Evolutionary conservation across 2,797 vertebrate species (phyloP).

Genomic region (Gephyroberyx darwinii): DNA sequence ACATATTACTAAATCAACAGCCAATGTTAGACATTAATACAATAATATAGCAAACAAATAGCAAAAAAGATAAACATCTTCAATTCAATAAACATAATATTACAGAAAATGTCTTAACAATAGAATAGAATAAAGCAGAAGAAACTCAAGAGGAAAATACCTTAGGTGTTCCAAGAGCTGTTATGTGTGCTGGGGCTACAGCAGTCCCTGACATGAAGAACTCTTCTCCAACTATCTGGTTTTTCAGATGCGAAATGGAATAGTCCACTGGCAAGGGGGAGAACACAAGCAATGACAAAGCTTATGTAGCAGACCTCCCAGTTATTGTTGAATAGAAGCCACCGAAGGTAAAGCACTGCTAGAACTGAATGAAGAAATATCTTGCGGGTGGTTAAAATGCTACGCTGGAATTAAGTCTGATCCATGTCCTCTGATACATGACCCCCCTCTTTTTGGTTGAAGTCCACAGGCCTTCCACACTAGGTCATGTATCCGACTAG

Average conservation of each 20-base stretch:
- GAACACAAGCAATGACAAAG: conserved; percentile 20
- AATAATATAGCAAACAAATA: too few species aligned
- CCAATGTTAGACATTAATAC: not conserved
- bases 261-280: conserved; percentile 64
- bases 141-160: conserved; percentile 68
- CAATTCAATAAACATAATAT: not conserved
- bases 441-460: conserved; percentile 52
- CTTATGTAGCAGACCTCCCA: not conserved
- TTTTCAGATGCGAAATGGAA: conserved; percentile 85
- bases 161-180: conserved; percentile 87
- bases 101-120: conserved; percentile 10
- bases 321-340: conserved; percentile 11
- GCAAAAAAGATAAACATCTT: not conserved
- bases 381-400: conserved; percentile 14
- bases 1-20: conserved; percentile 18
- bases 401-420: not conserved
- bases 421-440: not conserved
- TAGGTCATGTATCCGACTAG: conserved; percentile 78
- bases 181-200: conserved; percentile 86
- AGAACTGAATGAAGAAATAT: conserved; percentile 2
- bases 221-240: conserved; percentile 89
- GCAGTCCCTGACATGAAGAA: conserved; percentile 88
- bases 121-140: conserved; percentile 16
- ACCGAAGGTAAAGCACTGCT: not conserved
- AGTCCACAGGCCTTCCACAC: conserved; percentile 70